Conservation (phyloP, 1,140 invertebrate genomes). For the Scaptomyza pallida region DNA sequence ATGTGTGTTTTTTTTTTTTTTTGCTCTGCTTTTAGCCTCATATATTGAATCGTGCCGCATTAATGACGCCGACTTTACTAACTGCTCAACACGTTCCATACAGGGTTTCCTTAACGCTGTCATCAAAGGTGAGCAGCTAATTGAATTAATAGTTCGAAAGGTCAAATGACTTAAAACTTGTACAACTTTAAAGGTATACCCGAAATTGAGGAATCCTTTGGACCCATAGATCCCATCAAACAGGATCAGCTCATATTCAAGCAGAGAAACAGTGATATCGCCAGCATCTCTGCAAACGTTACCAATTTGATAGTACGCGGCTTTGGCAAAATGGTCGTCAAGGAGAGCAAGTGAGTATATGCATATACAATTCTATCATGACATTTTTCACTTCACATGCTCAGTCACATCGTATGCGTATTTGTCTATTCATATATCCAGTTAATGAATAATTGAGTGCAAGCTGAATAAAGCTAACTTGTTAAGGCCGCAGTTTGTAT, state of each 20-base stretch:
- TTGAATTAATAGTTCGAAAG: background rate
- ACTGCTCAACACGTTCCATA: constrained; percentile 86
- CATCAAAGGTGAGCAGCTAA: constrained; percentile 79
- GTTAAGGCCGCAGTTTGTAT: constrained; percentile 1
- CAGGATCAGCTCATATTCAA: constrained; percentile 59
- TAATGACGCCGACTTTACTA: constrained; percentile 86
- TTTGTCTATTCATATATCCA: constrained; percentile 2
- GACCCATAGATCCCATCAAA: constrained; percentile 70
- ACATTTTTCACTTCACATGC: background rate
- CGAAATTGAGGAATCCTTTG: constrained; percentile 71
- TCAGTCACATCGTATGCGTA: too few relatives aligned
- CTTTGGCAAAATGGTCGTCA: constrained; percentile 86
- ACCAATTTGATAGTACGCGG: constrained; percentile 86
- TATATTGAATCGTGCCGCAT: constrained; percentile 87
- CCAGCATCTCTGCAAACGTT: constrained; percentile 87
- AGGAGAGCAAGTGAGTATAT: constrained; percentile 85
- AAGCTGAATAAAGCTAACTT: background rate
- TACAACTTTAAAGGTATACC: constrained; percentile 52
- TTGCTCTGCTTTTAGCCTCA: constrained; percentile 85
- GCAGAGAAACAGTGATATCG: constrained; percentile 85
- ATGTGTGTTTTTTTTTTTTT: too few relatives aligned
- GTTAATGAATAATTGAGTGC: constrained; percentile 1
- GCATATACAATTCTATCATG: background rate
- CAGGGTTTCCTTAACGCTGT: constrained; percentile 86
- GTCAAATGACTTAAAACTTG: background rate